Evolutionary conservation across 2,888 invertebrate species (phyloP).

Genomic region (Heliconius cydno): DNA sequence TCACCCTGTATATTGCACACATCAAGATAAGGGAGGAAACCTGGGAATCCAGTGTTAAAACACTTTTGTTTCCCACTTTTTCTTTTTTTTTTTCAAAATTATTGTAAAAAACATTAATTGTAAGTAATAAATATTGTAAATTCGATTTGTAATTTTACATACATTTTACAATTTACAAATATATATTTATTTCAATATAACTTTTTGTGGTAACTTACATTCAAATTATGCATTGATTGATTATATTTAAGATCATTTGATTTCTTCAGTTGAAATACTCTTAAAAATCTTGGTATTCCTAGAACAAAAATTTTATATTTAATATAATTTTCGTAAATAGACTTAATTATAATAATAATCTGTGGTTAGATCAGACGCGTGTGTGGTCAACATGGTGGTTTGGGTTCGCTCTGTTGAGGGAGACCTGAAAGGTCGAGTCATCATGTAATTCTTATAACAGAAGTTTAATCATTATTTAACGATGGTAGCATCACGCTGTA

Average conservation of each 20-base stretch:
- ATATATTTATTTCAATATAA: not conserved
- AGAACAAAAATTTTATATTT: not conserved
- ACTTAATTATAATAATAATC: not conserved
- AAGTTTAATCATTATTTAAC: not conserved
- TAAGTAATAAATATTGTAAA: too few relatives aligned
- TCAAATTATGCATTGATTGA: not conserved
- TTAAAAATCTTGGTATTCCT: not conserved
- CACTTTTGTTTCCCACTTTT: too few relatives aligned
- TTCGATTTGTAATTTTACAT: too few relatives aligned
- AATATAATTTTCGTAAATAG: not conserved
- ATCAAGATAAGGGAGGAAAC: too few relatives aligned
- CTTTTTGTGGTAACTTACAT: not conserved
- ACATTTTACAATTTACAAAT: too few relatives aligned
- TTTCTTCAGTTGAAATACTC: not conserved
- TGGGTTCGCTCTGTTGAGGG: slow-evolving; percentile 81
- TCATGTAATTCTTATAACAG: slow-evolving; percentile 56
- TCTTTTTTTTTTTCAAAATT: too few relatives aligned
- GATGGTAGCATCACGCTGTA: too few relatives aligned
- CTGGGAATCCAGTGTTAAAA: too few relatives aligned
- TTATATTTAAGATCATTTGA: not conserved
- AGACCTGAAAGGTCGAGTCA: slow-evolving; percentile 77
- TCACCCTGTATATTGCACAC: too few relatives aligned
- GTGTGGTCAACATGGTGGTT: slow-evolving; percentile 60
- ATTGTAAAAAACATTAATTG: too few relatives aligned
- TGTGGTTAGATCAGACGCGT: slow-evolving; percentile 44